A percentile compares a stretch with the other conserved stretches of the same genome.
phyloP scores from a whole-genome alignment of 2,797 vertebrate genomes.

The Lagodon rhomboides region DNA sequence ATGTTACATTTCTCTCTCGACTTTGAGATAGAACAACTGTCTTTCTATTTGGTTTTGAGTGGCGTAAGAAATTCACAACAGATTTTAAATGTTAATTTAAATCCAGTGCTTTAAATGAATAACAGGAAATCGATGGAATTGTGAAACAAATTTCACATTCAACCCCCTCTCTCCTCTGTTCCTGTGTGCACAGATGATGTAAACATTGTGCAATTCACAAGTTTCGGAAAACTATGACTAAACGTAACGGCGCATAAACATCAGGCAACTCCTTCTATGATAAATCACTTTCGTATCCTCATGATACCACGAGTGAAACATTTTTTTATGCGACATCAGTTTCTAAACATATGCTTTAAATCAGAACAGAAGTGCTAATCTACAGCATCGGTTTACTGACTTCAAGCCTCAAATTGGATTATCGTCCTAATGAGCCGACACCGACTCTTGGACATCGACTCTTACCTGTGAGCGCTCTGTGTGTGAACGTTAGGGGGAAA shows the following conservation, averaged over 20 bases:
- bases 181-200: constrained; percentile 10
- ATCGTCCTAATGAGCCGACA: constrained; percentile 52
- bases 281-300: constrained; percentile 29
- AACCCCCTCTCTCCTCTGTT: not conserved
- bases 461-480: constrained; percentile 49
- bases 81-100: not conserved
- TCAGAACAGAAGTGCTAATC: constrained; percentile 38
- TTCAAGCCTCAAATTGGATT: constrained; percentile 45
- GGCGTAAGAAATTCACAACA: not conserved
- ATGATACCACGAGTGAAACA: not conserved
- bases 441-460: constrained; percentile 36
- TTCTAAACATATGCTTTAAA: constrained; percentile 32
- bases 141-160: not conserved
- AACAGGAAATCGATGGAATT: not conserved
- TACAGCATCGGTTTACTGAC: constrained; percentile 26
- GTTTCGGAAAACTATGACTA: not conserved
- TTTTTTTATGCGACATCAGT: constrained; percentile 1
- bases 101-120: not conserved
- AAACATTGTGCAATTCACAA: constrained; percentile 1
- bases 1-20: not conserved
- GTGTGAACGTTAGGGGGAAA: constrained; percentile 69
- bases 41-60: not conserved
- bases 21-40: not conserved
- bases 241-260: constrained; percentile 4
- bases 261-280: not conserved